phyloP scores from a whole-genome alignment of 2,113 vertebrate genomes.

The Trogon melanurus region DNA sequence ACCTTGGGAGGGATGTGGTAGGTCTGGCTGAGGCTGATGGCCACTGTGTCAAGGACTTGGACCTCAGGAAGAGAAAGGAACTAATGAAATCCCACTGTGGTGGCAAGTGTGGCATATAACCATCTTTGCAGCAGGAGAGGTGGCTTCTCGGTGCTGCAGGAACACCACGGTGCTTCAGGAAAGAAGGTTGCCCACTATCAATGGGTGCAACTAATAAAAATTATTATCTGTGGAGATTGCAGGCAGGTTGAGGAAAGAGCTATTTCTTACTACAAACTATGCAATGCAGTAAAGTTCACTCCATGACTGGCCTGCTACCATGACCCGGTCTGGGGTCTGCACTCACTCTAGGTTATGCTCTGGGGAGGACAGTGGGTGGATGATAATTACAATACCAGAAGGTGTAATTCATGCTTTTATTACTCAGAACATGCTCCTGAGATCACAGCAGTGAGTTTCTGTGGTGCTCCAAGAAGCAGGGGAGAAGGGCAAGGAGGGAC shows the following conservation, averaged over 20 bases:
- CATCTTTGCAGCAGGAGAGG: not conserved
- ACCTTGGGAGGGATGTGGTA: fast-evolving
- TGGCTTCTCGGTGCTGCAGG: not conserved
- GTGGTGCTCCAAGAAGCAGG: not conserved
- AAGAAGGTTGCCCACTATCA: not conserved
- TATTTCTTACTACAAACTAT: not conserved
- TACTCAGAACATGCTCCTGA: not conserved
- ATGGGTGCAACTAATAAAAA: not conserved
- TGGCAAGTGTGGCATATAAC: not conserved
- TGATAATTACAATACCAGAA: not conserved
- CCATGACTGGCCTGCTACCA: not conserved
- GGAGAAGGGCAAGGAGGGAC: not conserved
- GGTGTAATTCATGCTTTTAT: not conserved
- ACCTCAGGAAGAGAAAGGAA: not conserved
- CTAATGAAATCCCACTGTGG: not conserved
- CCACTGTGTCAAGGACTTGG: fast-evolving
- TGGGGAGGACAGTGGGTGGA: not conserved
- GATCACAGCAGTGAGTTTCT: not conserved
- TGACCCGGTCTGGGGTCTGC: not conserved
- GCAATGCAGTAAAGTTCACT: not conserved
- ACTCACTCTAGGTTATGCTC: not conserved
- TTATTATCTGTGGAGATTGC: fast-evolving
- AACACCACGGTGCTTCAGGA: fast-evolving
- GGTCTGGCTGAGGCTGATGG: fast-evolving
- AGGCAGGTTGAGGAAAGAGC: not conserved